Evolutionary conservation across 2,888 invertebrate genomes (phyloP), one percentile per base, ranked within the genome.

Genomic region (Dendrolimus pini): DNA sequence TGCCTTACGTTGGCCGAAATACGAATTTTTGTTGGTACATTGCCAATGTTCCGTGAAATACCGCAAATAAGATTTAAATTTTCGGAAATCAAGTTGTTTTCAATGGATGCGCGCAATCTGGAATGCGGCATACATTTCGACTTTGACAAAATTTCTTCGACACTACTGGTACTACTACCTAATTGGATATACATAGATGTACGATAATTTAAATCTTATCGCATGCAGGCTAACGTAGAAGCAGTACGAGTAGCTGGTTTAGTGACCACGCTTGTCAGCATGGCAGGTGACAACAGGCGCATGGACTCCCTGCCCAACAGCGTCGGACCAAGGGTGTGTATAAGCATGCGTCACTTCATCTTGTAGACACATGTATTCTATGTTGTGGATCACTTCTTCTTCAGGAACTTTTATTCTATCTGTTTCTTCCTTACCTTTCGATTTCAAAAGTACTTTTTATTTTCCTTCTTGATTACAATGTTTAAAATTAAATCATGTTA

Each of bases 211-310:
- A 85, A 86, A 86, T 89, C 85, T 89, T 89, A 87, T 83, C 77
- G 89, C 89, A 88, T 90, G 87, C 89, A 91, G 89, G 95, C 95
- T 72, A 95, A 95, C 89, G 94, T 95, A 82, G 95, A 96, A 83
- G 96, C 96, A 75, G 95, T 96, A 62, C 92, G 95, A 72, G 95
- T 96, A 75, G 95, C 96, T 63, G 95, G 95, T 66, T 92, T 96
- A 77, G 95, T 96, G 77, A 96, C 96, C 70, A 95, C 96, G 70
- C 93, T 96, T 83, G 95, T 96, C 82, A 95, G 95, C 89, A 95
- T 96, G 77, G 95, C 95, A 61, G 95, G 95, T 55, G 93, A 93
- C 92, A 82, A 82, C 83, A 76, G 85, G 72, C 83, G 92, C 71
- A 88, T 91, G 91, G 86, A 89, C 73, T 82, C 86, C 58, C 80